These are phyloP conservation scores for Xenentodon cancila DNA, from an alignment of 2,797 vertebrate species.

Conservation along the genomic window DNA sequence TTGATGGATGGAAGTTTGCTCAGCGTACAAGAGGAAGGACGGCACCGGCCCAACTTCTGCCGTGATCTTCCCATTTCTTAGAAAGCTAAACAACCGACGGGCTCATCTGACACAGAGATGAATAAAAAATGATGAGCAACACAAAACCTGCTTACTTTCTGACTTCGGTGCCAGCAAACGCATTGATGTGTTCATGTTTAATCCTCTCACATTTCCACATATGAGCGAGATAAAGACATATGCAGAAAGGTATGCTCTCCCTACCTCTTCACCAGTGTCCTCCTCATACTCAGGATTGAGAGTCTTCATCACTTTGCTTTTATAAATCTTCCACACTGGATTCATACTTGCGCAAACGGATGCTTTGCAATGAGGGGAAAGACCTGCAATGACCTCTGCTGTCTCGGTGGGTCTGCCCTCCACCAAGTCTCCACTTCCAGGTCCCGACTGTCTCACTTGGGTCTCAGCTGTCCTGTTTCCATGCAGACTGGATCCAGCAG, in stretches of 20 bases:
- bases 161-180: constrained; percentile 7
- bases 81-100: constrained; percentile 1
- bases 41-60: no score
- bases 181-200: neutral
- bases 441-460: constrained; percentile 51
- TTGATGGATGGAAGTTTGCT: no score
- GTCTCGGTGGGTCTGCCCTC: constrained; percentile 49
- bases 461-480: constrained; percentile 40
- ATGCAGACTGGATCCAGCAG: constrained; percentile 48
- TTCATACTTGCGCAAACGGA: constrained; percentile 81
- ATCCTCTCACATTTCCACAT: neutral
- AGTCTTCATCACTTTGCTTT: constrained; percentile 94
- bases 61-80: no score
- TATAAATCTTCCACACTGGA: constrained; percentile 93
- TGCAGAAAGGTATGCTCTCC: neutral
- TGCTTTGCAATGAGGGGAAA: constrained; percentile 24
- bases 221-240: no score
- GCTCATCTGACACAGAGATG: constrained; percentile 35
- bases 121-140: constrained; percentile 58
- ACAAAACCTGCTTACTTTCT: constrained; percentile 33
- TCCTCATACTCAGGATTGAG: constrained; percentile 87
- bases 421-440: constrained; percentile 38
- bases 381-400: constrained; percentile 46
- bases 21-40: no score
- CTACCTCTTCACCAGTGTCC: constrained; percentile 88